Evolutionary conservation across 2,888 invertebrate species (phyloP).

Genomic region (Scaptomyza reducta): DNA sequence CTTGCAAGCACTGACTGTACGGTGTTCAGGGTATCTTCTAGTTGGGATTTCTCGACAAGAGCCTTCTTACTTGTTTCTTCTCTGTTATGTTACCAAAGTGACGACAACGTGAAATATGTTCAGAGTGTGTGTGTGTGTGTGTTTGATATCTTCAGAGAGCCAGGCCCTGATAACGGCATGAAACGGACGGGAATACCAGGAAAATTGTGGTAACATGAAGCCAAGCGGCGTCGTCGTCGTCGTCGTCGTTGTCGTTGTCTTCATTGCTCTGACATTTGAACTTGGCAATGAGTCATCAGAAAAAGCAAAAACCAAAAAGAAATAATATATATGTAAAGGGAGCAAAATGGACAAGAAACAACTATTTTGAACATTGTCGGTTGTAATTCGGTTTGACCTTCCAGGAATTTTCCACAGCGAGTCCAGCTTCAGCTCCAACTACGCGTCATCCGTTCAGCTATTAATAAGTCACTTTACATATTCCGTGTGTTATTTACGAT

Average conservation of each 20-base stretch:
- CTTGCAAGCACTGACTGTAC: no score
- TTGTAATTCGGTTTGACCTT: slow-evolving; percentile 53
- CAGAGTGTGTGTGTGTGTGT: neutral
- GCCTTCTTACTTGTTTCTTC: neutral
- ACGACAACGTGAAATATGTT: slow-evolving; percentile 52
- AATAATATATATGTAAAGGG: neutral
- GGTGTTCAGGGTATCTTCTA: no score
- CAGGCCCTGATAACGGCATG: slow-evolving; percentile 47
- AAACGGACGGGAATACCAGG: slow-evolving; percentile 40
- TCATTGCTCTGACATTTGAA: slow-evolving; percentile 64
- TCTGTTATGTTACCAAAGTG: slow-evolving; percentile 42
- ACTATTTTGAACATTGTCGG: slow-evolving; percentile 31
- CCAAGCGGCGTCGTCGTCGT: slow-evolving; percentile 38
- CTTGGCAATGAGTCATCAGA: slow-evolving; percentile 72
- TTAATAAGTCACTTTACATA: slow-evolving; percentile 57
- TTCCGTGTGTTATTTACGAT: slow-evolving; percentile 33
- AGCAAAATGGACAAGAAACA: slow-evolving; percentile 20
- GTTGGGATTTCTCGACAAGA: no score
- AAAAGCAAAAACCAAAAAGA: slow-evolving; percentile 13
- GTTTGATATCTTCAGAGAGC: slow-evolving; percentile 39
- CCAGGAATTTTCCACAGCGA: slow-evolving; percentile 41
- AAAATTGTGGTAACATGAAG: slow-evolving; percentile 56
- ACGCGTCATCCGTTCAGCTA: slow-evolving; percentile 44
- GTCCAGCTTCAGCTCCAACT: slow-evolving; percentile 13
- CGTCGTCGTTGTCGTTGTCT: neutral